Evolutionary conservation across 2,797 vertebrate genomes (phyloP), one percentile per base, ranked within the genome.

Genomic region (Tragopan temminckii): DNA sequence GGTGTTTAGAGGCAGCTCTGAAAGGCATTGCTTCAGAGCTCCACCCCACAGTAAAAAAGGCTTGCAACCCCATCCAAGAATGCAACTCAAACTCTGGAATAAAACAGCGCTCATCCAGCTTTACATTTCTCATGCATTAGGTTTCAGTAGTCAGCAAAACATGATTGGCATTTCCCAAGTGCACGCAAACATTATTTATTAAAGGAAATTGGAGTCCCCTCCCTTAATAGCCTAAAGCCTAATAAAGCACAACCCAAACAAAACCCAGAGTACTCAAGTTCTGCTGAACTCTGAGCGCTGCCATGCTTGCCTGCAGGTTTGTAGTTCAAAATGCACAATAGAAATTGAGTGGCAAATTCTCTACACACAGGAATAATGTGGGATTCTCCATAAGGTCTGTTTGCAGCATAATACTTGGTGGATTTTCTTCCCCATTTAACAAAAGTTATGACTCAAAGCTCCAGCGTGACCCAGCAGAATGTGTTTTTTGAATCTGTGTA

Each of bases 251-350:
- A 95, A 46, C 11, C 13, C 0, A 0, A 63, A 66, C 2, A 4
- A 87, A 83, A 89, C 36, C 21, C 52, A 74, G 80, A 77, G 74
- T 6, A 3, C 8, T 24, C 35, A 29, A 59, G 63, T 11, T 13
- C 46, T 33, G 64, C 0, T 0, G 48, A 46, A 29, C 31, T 57
- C 35, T 0, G 0, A 71, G 76, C 66, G 13, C 36, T 11, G 20
- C 43, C 42, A 48, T 40, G 29, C 19, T n/a, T 58, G 16, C 53
- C 76, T 27, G 5, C 11, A 13, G 15, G 27, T 78, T 69, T 75
- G 64, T 53, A 66, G 76, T 59, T 80, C 24, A 18, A 62, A 66
- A 20, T 7, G 53, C 52, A 20, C 33, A 46, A 2, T 15, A 29
- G 24, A 55, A 90, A 74, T 15, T 5, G 43, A 82, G 35, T 0